A percentile compares a stretch with the other conserved stretches of the same genome.
Evolutionary conservation across 2,888 invertebrate species (phyloP).

Genomic region (Sericinus montela): DNA sequence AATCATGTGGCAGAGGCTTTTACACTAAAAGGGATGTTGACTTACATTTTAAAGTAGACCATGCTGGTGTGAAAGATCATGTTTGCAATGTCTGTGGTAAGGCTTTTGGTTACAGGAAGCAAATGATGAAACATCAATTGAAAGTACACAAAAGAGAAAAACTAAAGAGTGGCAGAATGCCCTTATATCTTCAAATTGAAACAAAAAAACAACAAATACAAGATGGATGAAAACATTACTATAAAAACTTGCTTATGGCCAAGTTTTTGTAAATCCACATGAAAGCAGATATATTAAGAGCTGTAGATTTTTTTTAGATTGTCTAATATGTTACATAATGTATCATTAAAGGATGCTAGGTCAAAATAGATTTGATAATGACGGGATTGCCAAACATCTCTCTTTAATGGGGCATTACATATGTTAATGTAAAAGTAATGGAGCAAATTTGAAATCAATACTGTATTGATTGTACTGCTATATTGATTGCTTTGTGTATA

Average conservation of each 20-base stretch:
- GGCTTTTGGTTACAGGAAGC: slow-evolving; percentile 63
- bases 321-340: too few relatives aligned
- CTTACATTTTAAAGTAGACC: slow-evolving; percentile 61
- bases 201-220: slow-evolving; percentile 32
- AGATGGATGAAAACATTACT: not conserved
- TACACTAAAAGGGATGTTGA: slow-evolving; percentile 54
- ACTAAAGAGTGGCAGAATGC: slow-evolving; percentile 52
- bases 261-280: too few relatives aligned
- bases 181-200: slow-evolving; percentile 57
- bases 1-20: slow-evolving; percentile 55
- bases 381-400: too few relatives aligned
- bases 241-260: too few relatives aligned
- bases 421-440: too few relatives aligned
- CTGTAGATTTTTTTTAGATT: too few relatives aligned
- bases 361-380: too few relatives aligned
- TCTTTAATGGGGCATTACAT: too few relatives aligned
- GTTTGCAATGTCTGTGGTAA: slow-evolving; percentile 59
- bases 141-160: slow-evolving; percentile 67
- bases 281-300: not conserved
- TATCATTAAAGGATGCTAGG: too few relatives aligned
- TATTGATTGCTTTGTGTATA: too few relatives aligned
- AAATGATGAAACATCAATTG: slow-evolving; percentile 68
- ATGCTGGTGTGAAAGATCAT: slow-evolving; percentile 62
- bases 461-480: too few relatives aligned
- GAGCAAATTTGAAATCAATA: too few relatives aligned